These are phyloP conservation scores for Ips typographus DNA, from an alignment of 1,140 invertebrate species.

Conservation along the genomic window DNA sequence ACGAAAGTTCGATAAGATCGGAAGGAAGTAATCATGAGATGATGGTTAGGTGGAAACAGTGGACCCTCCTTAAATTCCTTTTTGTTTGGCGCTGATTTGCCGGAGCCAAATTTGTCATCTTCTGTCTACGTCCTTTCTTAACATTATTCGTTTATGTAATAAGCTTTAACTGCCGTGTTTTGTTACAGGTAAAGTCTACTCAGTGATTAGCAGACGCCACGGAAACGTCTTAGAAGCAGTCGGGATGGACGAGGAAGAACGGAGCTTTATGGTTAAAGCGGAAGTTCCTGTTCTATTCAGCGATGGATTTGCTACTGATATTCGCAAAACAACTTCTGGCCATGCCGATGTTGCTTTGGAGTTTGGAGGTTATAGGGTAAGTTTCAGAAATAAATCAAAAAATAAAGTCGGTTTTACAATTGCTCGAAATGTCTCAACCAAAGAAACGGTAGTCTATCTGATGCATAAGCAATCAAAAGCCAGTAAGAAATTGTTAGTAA, in stretches of 20 bases:
- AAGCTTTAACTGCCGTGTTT: not conserved
- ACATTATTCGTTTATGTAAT: not conserved
- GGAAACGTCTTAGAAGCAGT: slow-evolving; percentile 82
- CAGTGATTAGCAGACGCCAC: slow-evolving; percentile 83
- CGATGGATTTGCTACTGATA: slow-evolving; percentile 90
- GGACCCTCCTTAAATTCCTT: slow-evolving; percentile 10
- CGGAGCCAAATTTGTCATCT: not conserved
- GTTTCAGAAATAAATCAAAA: slow-evolving; percentile 33
- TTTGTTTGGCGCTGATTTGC: slow-evolving; percentile 4
- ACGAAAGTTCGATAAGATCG: not conserved
- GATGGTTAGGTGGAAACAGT: not conserved
- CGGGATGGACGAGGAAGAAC: slow-evolving; percentile 85
- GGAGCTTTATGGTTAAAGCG: slow-evolving; percentile 86
- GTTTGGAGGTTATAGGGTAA: slow-evolving; percentile 97
- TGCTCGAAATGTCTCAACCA: not conserved
- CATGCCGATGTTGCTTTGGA: slow-evolving; percentile 92
- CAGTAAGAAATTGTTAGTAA: slow-evolving; percentile 32
- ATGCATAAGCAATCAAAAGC: slow-evolving; percentile 21
- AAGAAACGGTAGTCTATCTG: slow-evolving; percentile 18
- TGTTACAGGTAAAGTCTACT: slow-evolving; percentile 86
- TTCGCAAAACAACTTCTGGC: slow-evolving; percentile 93
- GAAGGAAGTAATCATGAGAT: slow-evolving; percentile 18
- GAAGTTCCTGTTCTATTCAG: slow-evolving; percentile 94
- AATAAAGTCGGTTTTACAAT: slow-evolving; percentile 1
- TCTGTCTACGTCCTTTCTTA: not conserved